Percentiles rank a stretch among this genome's conserved stretches.
These are phyloP conservation scores for Hafferia zeledoni DNA, from an alignment of 2,797 vertebrate species.

Conservation along the genomic window DNA sequence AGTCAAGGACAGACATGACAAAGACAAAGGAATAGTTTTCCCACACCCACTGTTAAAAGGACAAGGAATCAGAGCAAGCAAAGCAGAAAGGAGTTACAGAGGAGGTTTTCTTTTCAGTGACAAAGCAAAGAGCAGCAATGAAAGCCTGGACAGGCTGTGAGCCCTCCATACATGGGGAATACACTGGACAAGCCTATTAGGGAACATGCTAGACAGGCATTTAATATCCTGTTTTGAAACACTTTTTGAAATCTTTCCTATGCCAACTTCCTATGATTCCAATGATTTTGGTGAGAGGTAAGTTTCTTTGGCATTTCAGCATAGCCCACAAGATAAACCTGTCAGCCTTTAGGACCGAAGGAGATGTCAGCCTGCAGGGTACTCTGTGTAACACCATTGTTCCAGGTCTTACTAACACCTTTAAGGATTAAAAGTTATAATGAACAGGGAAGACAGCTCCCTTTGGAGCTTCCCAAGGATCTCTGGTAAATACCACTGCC, in stretches of 20 bases:
- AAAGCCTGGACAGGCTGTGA: not conserved
- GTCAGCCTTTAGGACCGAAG: not conserved
- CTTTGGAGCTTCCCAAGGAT: not conserved
- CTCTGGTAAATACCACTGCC: not conserved
- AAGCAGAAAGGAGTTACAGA: not conserved
- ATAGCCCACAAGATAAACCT: not conserved
- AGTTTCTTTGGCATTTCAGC: not conserved
- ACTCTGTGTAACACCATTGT: not conserved
- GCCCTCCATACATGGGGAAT: not conserved
- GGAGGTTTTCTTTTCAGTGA: not conserved
- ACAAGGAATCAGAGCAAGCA: not conserved
- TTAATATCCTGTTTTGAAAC: not conserved
- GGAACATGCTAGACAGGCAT: not conserved
- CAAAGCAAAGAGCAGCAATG: not conserved
- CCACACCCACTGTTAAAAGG: not conserved
- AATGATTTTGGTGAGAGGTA: not conserved
- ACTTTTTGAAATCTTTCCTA: not conserved
- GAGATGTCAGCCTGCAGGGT: not conserved
- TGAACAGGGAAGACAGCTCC: not conserved
- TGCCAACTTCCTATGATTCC: not conserved
- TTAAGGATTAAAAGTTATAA: not conserved
- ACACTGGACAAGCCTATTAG: not conserved
- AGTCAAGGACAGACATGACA: not conserved
- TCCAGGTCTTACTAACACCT: not conserved
- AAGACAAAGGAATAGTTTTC: not conserved